Conservation (phyloP, 1,140 invertebrate genomes). For the Drosophila jambulina region DNA sequence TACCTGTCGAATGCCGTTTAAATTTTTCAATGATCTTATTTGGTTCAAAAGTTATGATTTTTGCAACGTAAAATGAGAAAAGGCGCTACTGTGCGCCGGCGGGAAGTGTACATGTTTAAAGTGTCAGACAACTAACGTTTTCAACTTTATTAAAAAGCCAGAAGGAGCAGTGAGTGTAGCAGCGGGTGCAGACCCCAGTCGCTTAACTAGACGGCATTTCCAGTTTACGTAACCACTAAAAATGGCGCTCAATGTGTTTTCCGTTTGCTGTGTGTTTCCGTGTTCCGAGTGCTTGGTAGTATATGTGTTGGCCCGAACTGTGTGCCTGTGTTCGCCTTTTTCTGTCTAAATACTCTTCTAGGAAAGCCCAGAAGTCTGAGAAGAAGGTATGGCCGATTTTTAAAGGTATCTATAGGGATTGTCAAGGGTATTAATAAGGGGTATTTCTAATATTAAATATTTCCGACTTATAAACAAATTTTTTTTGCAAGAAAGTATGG, state of each 20-base stretch:
- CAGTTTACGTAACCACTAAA: constrained; percentile 80
- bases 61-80: no score
- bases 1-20: no score
- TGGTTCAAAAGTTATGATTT: no score
- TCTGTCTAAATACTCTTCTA: constrained; percentile 11
- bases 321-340: constrained; percentile 23
- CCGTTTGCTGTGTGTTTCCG: constrained; percentile 31
- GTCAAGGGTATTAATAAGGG: not conserved
- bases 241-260: constrained; percentile 54
- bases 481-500: not conserved
- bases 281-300: constrained; percentile 10
- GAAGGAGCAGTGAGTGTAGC: not conserved
- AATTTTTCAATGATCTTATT: no score
- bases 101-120: constrained; percentile 58
- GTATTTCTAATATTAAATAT: not conserved
- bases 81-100: no score
- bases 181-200: not conserved
- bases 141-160: constrained; percentile 68
- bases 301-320: constrained; percentile 10
- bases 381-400: not conserved
- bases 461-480: not conserved
- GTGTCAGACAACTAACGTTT: constrained; percentile 56
- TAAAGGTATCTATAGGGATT: not conserved
- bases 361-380: no score
- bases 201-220: constrained; percentile 50